Evolutionary conservation across 2,888 invertebrate genomes (phyloP).

Genomic region (Drosophila sordidula): DNA sequence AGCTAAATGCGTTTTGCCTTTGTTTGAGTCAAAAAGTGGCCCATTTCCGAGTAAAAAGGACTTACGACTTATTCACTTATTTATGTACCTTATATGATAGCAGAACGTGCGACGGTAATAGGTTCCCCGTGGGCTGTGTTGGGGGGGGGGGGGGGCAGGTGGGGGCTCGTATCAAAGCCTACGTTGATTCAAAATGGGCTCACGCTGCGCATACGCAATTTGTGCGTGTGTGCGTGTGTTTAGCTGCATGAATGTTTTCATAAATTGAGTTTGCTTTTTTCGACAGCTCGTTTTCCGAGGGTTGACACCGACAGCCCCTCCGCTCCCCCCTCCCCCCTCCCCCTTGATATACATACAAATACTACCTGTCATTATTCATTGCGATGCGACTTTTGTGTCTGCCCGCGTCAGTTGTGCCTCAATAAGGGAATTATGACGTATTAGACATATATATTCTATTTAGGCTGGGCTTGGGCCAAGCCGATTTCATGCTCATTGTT

Average conservation of each 20-base stretch:
- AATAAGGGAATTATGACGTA: slow-evolving; percentile 70
- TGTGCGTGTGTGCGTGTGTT: slow-evolving; percentile 43
- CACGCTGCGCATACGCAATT: slow-evolving; percentile 74
- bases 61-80: slow-evolving; percentile 51
- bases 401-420: slow-evolving; percentile 28
- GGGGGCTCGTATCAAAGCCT: slow-evolving; percentile 9
- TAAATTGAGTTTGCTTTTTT: slow-evolving; percentile 78
- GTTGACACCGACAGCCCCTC: slow-evolving; percentile 28
- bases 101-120: slow-evolving; percentile 17
- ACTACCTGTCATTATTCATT: slow-evolving; percentile 58
- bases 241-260: slow-evolving; percentile 66
- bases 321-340: not conserved
- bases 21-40: slow-evolving; percentile 7
- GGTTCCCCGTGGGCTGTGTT: not conserved
- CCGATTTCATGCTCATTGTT: slow-evolving; percentile 33
- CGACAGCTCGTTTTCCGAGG: slow-evolving; percentile 57
- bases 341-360: not conserved
- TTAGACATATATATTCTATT: slow-evolving; percentile 48
- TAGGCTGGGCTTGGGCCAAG: not conserved
- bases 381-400: slow-evolving; percentile 42
- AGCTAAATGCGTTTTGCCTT: slow-evolving; percentile 43
- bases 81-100: slow-evolving; percentile 42
- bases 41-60: slow-evolving; percentile 25
- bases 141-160: not conserved
- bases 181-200: slow-evolving; percentile 45